Evolutionary conservation across 2,888 invertebrate genomes (phyloP).

Genomic region (Teleogryllus oceanicus): DNA sequence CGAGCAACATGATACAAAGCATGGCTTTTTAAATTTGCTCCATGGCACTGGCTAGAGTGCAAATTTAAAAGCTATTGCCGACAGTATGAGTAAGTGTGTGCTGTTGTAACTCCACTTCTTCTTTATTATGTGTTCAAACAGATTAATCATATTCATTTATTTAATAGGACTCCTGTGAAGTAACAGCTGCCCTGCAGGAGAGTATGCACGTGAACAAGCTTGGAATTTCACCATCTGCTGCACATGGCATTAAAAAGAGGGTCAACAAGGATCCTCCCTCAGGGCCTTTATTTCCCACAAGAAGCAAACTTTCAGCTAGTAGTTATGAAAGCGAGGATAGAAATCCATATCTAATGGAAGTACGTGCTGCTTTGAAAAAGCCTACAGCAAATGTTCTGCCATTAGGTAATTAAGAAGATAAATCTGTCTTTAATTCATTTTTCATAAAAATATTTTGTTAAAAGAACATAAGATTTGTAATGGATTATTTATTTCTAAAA

Average conservation of each 20-base stretch:
- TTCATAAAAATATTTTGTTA: too few relatives aligned
- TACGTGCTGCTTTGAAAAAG: slow-evolving; percentile 31
- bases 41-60: too few relatives aligned
- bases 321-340: slow-evolving; percentile 20
- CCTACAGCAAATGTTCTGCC: slow-evolving; percentile 25
- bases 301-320: background rate
- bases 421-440: too few relatives aligned
- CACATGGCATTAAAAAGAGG: slow-evolving; percentile 25
- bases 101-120: too few relatives aligned
- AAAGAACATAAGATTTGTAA: too few relatives aligned
- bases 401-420: background rate
- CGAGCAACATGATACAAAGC: too few relatives aligned
- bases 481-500: too few relatives aligned
- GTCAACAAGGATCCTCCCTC: slow-evolving; percentile 24
- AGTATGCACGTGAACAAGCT: slow-evolving; percentile 31
- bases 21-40: too few relatives aligned
- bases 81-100: too few relatives aligned
- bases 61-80: too few relatives aligned
- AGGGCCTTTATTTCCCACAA: slow-evolving; percentile 20
- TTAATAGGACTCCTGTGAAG: slow-evolving; percentile 27
- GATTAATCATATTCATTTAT: background rate
- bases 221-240: background rate
- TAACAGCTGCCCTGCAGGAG: background rate
- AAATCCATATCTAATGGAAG: slow-evolving; percentile 26
- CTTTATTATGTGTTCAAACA: too few relatives aligned